Conservation (phyloP, 2,113 vertebrate species). For the Polyodon spathula region DNA sequence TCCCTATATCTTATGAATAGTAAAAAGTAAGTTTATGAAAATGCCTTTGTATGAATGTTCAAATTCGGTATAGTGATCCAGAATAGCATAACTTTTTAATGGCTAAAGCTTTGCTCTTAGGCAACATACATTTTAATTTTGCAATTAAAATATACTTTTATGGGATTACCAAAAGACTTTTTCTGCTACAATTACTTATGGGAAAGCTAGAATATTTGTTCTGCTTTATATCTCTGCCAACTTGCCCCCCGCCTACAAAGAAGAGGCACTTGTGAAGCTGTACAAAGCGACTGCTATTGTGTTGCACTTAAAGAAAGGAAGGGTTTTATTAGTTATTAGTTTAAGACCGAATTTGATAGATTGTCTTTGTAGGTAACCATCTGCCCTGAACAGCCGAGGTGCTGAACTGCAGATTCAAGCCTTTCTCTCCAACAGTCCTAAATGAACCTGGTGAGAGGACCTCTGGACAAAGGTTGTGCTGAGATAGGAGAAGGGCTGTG, state of each 20-base stretch:
- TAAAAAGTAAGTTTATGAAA: no score
- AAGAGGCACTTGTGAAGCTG: background rate
- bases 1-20: no score
- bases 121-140: no score
- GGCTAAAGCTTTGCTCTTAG: no score
- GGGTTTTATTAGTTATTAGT: constrained; percentile 32
- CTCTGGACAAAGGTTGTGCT: constrained; percentile 76
- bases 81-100: no score
- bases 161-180: no score
- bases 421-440: constrained; percentile 52
- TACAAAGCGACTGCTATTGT: constrained; percentile 22
- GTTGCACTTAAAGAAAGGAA: constrained; percentile 23
- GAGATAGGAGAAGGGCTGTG: constrained; percentile 57
- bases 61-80: no score
- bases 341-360: constrained; percentile 59
- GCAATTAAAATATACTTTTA: no score
- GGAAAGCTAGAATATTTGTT: background rate
- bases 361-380: constrained; percentile 58
- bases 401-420: constrained; percentile 56
- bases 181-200: no score
- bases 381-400: constrained; percentile 62
- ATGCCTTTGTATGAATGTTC: no score
- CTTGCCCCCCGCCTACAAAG: no score
- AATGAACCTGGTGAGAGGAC: constrained; percentile 60
- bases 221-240: constrained; percentile 15